Base-by-base conservation (phyloP, 2,113 vertebrate genomes). In the Antechinus flavipes region DNA sequence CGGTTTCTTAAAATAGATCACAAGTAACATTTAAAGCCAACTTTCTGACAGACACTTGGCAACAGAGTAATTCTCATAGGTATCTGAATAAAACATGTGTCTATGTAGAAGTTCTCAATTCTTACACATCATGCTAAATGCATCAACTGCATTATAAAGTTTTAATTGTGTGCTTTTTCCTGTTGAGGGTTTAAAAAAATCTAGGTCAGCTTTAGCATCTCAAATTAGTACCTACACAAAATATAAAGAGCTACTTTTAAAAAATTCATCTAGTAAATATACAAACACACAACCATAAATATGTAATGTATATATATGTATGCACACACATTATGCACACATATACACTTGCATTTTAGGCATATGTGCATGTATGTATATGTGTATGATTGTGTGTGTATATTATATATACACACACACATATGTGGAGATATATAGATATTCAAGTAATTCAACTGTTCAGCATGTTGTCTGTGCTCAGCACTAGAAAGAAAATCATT, bases 21-120 rank as follows among this genome's bases (percentile, higher is more conserved):
- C 92, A 95, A 92, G 7, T 55, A 49, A 96, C 76, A 84, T 93
- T 93, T 96, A 93, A 89, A 93, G 92, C 94, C 97, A 98, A 35
- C 26, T 97, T 97, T 98, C 23, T 97, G 96, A 95, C 94, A 97
- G 49, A 47, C 54, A 96, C n/a, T 98, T 97, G 93, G 91, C 96
- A 97, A 91, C 96, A 90, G 55, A 93, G 84, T 92, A 91, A 94
- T 92, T 95, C 84, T 94, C 54, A 91, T 49, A 95, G 61, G 89
- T 94, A 93, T 97, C 54, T 97, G 97, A 98, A 98, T 97, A 97
- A 98, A 97, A 97, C 92, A 97, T 91, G 27, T 23, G 11, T 92
- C 52, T 76, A 89, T 91, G 56, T 25, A 91, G 89, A 92, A 94
- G 84, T 54, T 96, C 97, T 92, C 92, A 96, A 97, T 94, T 46